These are phyloP conservation scores for Vulpes ferrilata DNA, from an alignment of 2,113 vertebrate species.

Conservation along the genomic window DNA sequence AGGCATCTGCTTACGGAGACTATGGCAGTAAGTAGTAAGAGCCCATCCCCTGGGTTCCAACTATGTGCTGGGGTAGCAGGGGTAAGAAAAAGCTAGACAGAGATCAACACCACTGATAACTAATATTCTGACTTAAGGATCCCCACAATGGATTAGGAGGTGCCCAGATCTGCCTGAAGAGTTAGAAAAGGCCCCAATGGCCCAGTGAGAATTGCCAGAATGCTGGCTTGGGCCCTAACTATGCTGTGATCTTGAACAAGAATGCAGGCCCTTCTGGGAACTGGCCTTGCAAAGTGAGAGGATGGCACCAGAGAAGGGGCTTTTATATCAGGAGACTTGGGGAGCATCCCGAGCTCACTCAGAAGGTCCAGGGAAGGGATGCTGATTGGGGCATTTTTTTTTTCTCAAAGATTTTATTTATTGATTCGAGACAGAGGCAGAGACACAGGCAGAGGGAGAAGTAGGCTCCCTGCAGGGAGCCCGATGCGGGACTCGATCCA, in stretches of 20 bases:
- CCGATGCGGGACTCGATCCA: fast-evolving
- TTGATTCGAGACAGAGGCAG: background rate
- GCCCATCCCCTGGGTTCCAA: background rate
- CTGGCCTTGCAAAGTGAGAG: no score
- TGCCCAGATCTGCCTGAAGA: background rate
- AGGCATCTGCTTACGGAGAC: background rate
- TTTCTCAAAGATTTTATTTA: background rate
- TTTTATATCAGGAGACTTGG: background rate
- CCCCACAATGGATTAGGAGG: background rate
- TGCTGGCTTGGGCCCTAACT: background rate
- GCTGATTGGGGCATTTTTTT: background rate
- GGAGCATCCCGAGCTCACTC: background rate
- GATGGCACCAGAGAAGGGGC: background rate
- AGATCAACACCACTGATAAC: background rate
- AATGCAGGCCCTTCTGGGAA: background rate
- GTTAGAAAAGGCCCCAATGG: background rate
- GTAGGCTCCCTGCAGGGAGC: background rate
- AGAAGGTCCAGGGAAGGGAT: background rate
- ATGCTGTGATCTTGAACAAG: background rate
- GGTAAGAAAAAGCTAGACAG: background rate
- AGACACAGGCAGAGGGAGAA: background rate
- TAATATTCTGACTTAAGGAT: background rate
- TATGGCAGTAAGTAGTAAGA: background rate
- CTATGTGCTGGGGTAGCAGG: background rate
- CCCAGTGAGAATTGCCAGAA: background rate